Evolutionary conservation across 2,113 vertebrate genomes (phyloP).

Genomic region (Prinia subflava): DNA sequence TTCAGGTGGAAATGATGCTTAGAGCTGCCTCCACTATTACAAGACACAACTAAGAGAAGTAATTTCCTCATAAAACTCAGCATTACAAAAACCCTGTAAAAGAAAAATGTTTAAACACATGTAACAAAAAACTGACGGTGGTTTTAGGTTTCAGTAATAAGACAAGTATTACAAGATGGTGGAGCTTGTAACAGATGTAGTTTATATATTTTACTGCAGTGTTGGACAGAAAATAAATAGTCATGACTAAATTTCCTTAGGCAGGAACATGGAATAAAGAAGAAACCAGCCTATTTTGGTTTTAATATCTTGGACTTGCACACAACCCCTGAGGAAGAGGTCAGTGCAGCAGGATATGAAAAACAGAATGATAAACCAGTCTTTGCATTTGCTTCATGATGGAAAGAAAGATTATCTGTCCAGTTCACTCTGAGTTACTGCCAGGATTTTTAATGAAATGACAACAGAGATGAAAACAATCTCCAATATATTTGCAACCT

Average conservation of each 20-base stretch:
- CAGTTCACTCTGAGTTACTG: background rate
- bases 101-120: background rate
- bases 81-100: background rate
- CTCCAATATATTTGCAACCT: background rate
- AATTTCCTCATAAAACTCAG: background rate
- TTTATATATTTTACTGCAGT: background rate
- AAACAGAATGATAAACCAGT: background rate
- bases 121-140: background rate
- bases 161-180: background rate
- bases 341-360: background rate
- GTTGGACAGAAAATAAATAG: background rate
- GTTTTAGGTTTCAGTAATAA: background rate
- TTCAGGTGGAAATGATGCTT: background rate
- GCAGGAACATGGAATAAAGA: background rate
- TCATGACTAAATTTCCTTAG: background rate
- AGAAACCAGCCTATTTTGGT: background rate
- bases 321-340: background rate
- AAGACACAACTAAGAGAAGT: background rate
- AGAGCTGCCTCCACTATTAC: background rate
- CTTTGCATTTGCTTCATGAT: background rate
- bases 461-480: background rate
- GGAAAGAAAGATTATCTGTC: background rate
- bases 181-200: background rate
- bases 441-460: background rate
- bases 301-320: background rate